phyloP scores from a whole-genome alignment of 2,113 vertebrate genomes.

The Phasianus colchicus region DNA sequence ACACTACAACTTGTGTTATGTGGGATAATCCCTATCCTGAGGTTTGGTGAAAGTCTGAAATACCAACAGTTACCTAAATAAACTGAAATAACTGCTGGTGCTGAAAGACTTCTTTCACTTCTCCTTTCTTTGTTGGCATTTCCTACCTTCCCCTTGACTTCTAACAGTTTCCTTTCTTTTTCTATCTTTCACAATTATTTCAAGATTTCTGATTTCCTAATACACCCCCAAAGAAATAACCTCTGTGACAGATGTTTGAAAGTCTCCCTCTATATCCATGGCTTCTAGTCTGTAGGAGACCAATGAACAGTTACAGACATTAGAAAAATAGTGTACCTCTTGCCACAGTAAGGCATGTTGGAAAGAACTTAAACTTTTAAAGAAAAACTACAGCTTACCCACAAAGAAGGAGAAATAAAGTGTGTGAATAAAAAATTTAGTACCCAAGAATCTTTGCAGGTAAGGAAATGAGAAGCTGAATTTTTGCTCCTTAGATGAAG shows the following conservation, averaged over 20 bases:
- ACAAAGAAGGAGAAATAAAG: neutral
- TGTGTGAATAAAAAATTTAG: neutral
- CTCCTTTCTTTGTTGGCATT: neutral
- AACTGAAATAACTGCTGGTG: neutral
- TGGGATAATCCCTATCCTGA: neutral
- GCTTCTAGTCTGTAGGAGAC: neutral
- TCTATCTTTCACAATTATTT: neutral
- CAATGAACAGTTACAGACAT: neutral
- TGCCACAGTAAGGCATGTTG: fast-evolving
- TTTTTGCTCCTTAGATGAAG: neutral
- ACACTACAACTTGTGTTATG: neutral
- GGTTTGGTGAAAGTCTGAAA: neutral
- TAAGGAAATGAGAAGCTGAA: neutral
- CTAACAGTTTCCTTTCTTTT: neutral
- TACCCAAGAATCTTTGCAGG: neutral
- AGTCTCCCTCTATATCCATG: neutral
- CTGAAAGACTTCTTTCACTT: neutral
- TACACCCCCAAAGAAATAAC: neutral
- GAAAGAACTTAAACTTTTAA: neutral
- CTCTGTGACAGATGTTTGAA: neutral
- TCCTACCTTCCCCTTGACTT: neutral
- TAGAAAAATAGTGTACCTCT: neutral
- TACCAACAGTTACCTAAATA: neutral
- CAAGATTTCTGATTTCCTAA: neutral
- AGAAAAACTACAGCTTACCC: neutral